Evolutionary conservation across 2,113 vertebrate genomes (phyloP).

Genomic region (Apaloderma vittatum): DNA sequence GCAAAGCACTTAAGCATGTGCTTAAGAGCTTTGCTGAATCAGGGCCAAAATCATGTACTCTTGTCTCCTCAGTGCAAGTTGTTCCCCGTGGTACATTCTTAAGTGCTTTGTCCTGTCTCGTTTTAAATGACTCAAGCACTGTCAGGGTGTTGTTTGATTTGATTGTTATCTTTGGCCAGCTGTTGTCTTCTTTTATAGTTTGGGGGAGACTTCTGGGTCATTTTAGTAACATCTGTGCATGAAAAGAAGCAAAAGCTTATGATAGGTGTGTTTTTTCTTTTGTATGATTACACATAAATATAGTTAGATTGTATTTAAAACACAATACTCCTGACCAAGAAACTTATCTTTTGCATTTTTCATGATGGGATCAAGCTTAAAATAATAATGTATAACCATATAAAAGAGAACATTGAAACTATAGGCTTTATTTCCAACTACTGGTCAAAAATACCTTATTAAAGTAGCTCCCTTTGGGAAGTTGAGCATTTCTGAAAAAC

Average conservation of each 20-base stretch:
- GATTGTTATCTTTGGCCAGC: constrained; percentile 71
- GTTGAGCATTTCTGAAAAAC: background rate
- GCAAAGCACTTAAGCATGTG: constrained; percentile 47
- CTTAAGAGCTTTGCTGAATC: constrained; percentile 69
- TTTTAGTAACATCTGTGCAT: background rate
- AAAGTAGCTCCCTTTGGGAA: background rate
- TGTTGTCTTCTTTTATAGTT: constrained; percentile 25
- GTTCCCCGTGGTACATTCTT: constrained; percentile 72
- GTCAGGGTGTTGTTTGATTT: constrained; percentile 76
- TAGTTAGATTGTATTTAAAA: background rate
- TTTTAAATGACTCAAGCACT: constrained; percentile 71
- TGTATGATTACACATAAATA: background rate
- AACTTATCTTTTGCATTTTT: background rate
- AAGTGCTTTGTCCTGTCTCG: constrained; percentile 72
- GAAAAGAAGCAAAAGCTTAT: constrained; percentile 22
- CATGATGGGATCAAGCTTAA: background rate
- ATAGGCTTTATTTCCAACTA: background rate
- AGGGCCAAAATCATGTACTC: constrained; percentile 57
- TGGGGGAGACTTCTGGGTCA: constrained; percentile 15
- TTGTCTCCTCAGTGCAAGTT: constrained; percentile 66
- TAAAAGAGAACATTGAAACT: background rate
- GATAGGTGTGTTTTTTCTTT: background rate
- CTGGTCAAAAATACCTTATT: background rate
- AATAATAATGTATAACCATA: background rate
- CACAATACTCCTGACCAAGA: background rate